Evolutionary conservation across 2,797 vertebrate genomes (phyloP), one percentile per base, ranked within the genome.

Genomic region (Anolis apletophallus): DNA sequence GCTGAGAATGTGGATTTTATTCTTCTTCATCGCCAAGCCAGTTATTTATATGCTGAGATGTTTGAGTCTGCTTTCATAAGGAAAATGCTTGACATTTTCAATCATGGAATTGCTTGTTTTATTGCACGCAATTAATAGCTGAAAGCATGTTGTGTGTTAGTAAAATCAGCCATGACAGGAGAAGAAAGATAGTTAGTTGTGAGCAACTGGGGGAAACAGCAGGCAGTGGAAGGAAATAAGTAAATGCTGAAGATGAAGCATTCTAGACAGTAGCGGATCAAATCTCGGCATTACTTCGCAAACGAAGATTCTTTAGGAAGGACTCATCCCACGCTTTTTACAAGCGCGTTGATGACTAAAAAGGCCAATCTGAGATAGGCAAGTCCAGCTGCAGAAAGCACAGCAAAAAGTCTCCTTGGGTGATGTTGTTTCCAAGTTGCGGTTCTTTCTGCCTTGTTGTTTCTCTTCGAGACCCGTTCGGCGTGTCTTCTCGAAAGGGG

Each of bases 61-160:
- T 89, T 93, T 91, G 73, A 55, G 91, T 74, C 21, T 90, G 36
- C 68, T 94, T 89, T 78, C 76, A 87, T 75, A 87, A 76, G 75
- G 68, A 87, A 78, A 86, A 75, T 59, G 93, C 21, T 71, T 91
- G 34, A 36, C 29, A 0, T n/a, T 2, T 93, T 92, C 91, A 81
- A 73, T 90, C 92, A 82, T 46, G 34, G 19, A 90, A 91, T 71
- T 5, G 1, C 3, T 34, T 81, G 17, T 84, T 88, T 78, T 59
- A 83, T 68, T 0, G 0, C 21, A 86, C 59, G 23, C 87, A 83
- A 85, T 6, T 84, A 80, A 88, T 81, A 76, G 54, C 50, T 76
- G 55, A 67, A 55, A 79, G 54, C 64, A 75, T 57, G 34, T 26
- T 76, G 26, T 81, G 1, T 69, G 59, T 82, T 32, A n/a, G 64